phyloP scores from a whole-genome alignment of 64 coral and sea anemone species.

The Orbicella faveolata region DNA sequence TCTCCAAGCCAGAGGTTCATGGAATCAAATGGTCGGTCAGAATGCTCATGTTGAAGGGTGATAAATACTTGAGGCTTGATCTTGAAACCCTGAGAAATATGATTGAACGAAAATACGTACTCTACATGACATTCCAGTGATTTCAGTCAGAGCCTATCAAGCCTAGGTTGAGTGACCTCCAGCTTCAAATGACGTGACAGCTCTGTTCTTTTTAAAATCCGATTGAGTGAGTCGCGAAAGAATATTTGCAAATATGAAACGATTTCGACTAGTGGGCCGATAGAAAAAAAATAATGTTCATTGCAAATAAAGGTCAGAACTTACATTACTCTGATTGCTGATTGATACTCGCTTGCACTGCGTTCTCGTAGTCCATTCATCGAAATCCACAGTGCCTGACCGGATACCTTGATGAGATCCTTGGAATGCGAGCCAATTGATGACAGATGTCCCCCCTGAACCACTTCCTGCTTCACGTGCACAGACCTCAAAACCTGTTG shows the following conservation, averaged over 20 bases:
- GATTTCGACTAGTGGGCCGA: too few species aligned
- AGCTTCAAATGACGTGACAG: too few species aligned
- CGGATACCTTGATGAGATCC: background rate
- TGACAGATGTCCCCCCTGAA: conserved; percentile 17
- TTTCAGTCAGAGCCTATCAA: too few species aligned
- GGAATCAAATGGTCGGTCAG: conserved; percentile 10
- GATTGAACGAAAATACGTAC: background rate
- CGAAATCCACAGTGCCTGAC: conserved; percentile 21
- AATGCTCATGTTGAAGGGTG: conserved; percentile 8
- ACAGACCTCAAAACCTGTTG: conserved; percentile 37
- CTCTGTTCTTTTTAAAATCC: too few species aligned
- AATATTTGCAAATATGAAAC: too few species aligned
- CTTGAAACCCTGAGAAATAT: background rate
- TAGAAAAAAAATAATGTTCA: too few species aligned
- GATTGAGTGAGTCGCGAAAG: too few species aligned
- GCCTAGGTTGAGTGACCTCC: too few species aligned
- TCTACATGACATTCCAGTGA: too few species aligned
- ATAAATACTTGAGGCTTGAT: conserved; percentile 40
- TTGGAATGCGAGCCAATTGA: conserved; percentile 70
- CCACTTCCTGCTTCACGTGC: conserved; percentile 52
- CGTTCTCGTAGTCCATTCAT: conserved; percentile 27
- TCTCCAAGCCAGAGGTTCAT: conserved; percentile 56
- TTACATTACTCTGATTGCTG: background rate
- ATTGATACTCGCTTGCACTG: conserved; percentile 29
- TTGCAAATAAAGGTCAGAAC: background rate